Conservation (phyloP, 1,140 invertebrate species). For the Brachionus manjavacas region DNA sequence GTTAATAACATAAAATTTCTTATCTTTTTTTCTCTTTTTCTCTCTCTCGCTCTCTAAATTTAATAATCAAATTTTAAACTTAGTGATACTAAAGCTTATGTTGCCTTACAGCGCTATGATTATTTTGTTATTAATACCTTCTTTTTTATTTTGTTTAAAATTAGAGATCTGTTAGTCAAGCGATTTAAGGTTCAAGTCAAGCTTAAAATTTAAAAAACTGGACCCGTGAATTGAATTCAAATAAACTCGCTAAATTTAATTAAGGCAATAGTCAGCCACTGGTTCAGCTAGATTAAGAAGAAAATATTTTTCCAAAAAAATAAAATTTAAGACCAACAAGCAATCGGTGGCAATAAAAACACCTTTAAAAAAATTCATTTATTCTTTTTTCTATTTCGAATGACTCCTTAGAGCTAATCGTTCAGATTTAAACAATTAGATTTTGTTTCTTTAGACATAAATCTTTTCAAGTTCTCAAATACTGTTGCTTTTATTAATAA, state of each 20-base stretch:
- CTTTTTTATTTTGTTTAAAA: neutral
- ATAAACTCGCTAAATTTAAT: neutral
- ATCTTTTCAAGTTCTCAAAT: constrained; percentile 12
- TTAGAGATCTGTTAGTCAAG: neutral
- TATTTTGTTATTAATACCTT: constrained; percentile 32
- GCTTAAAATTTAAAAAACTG: neutral
- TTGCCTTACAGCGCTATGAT: neutral
- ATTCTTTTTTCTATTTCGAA: neutral
- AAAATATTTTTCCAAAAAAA: neutral
- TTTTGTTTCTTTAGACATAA: neutral
- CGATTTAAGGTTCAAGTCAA: neutral
- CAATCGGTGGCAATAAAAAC: neutral
- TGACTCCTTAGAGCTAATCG: neutral
- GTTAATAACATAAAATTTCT: constrained; percentile 27
- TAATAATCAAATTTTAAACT: neutral
- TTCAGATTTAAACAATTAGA: constrained; percentile 5
- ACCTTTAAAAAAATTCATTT: neutral
- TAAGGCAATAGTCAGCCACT: neutral
- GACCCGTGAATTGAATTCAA: neutral
- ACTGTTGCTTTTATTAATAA: neutral
- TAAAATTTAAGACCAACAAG: neutral
- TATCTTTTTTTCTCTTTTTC: neutral
- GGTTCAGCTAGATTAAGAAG: neutral
- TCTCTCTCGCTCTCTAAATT: constrained; percentile 4
- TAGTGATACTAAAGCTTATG: neutral